These are phyloP conservation scores for Gambusia yucatana DNA, from an alignment of 2,797 vertebrate genomes.

Conservation along the genomic window DNA sequence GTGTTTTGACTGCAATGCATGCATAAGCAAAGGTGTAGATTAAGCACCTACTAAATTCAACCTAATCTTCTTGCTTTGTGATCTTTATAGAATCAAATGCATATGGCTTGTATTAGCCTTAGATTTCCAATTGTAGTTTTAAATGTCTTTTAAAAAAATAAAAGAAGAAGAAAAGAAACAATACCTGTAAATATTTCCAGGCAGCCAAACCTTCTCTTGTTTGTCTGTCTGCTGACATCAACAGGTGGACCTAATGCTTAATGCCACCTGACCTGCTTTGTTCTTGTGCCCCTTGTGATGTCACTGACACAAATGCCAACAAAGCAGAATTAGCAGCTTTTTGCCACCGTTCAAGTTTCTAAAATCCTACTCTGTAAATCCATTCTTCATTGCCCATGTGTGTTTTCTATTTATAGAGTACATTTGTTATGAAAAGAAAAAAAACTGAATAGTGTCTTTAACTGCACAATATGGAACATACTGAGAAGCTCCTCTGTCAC, in stretches of 20 bases:
- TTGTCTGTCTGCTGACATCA: background rate
- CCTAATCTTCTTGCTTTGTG: background rate
- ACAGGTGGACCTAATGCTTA: background rate
- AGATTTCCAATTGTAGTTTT: background rate
- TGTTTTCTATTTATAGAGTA: background rate
- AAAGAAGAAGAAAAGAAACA: background rate
- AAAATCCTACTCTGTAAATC: background rate
- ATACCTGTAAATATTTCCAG: background rate
- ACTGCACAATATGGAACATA: conserved; percentile 45
- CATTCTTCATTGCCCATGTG: background rate
- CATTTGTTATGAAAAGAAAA: background rate
- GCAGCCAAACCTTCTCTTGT: background rate
- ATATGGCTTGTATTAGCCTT: background rate
- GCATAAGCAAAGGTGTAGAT: too few relatives aligned
- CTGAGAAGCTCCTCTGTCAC: conserved; percentile 78
- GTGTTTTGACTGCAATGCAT: too few relatives aligned
- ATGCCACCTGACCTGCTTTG: background rate
- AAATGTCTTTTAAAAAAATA: background rate
- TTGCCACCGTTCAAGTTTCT: background rate
- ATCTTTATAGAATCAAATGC: background rate
- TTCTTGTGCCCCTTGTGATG: background rate
- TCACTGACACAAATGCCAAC: background rate
- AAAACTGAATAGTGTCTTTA: background rate
- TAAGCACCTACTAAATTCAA: too few relatives aligned
- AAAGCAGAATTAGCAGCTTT: background rate